These are phyloP conservation scores for Tachuris rubrigastra DNA, from an alignment of 2,113 vertebrate genomes.

Conservation along the genomic window DNA sequence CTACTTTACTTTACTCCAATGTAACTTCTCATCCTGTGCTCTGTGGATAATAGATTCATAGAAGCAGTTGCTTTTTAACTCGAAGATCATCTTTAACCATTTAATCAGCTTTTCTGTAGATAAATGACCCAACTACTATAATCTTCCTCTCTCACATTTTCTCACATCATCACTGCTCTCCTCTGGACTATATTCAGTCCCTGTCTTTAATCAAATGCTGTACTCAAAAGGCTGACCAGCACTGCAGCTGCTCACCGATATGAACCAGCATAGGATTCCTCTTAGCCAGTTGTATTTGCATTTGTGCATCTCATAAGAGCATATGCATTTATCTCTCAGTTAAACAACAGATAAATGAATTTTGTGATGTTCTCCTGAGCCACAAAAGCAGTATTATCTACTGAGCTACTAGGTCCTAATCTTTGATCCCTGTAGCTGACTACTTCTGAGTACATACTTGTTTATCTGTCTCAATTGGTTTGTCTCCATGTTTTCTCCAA, in stretches of 20 bases:
- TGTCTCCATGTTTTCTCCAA: not conserved
- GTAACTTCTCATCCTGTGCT: not conserved
- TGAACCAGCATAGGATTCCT: rapidly evolving
- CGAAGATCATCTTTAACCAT: not conserved
- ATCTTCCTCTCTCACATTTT: not conserved
- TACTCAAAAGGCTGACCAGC: not conserved
- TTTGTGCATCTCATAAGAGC: not conserved
- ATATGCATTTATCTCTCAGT: not conserved
- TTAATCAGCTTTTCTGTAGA: not conserved
- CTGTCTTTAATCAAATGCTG: not conserved
- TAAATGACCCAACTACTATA: not conserved
- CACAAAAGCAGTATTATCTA: not conserved
- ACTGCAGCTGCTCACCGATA: not conserved
- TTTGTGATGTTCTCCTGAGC: not conserved
- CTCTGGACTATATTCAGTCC: not conserved
- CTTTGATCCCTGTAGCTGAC: not conserved
- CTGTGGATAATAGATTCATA: not conserved
- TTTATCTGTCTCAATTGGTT: not conserved
- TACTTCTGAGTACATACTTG: not conserved
- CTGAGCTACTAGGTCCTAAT: not conserved
- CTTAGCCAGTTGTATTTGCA: not conserved
- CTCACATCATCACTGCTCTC: not conserved
- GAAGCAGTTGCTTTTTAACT: not conserved
- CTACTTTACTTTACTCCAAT: not conserved
- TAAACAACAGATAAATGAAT: not conserved